Evolutionary conservation across 2,888 invertebrate genomes (phyloP), one percentile per base, ranked within the genome.

Genomic region (Cybosia mesomella): DNA sequence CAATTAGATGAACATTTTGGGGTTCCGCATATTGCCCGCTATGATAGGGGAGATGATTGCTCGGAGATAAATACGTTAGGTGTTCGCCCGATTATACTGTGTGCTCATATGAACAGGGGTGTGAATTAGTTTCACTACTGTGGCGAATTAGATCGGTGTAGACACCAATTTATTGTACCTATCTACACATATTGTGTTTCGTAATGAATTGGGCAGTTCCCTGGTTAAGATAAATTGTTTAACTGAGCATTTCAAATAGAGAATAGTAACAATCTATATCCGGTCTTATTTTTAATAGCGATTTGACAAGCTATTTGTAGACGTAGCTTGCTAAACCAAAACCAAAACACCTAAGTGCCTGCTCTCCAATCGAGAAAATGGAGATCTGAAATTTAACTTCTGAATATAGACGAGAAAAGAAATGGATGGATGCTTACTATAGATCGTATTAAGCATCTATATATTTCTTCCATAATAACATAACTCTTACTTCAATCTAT

Each of bases 1-100:
- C 92, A 93, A 94, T 94, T 94, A 95, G 94, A 93, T 91, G 93
- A 92, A 92, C 94, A 94, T 94, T 94, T 94, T 92, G 93, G 93
- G 94, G 92, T 86, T 87, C 87, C 86, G 86, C 85, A 89, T 89
- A 90, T 90, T 87, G 84, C 80, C 83, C 85, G 82, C 49, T 73
- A 71, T 78, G 79, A 85, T 85, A 83, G 89, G 88, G 87, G 90
- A 87, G 85, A 83, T 81, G 83, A 87, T 87, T 87, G 84, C 83
- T 83, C 83, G 86, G 85, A 85, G 85, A 87, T 87, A 87, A 89
- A 90, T 91, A 89, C 86, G 89, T 85, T 87, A 81, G 84, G 85
- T 86, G 86, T 87, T 83, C 83, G 81, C 76, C 74, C 74, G 76
- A 49, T 59, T 66, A 58, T 66, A 69, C 66, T 60, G 63, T 72